phyloP scores from a whole-genome alignment of 2,797 vertebrate genomes.

The Pantherophis alleghaniensis region DNA sequence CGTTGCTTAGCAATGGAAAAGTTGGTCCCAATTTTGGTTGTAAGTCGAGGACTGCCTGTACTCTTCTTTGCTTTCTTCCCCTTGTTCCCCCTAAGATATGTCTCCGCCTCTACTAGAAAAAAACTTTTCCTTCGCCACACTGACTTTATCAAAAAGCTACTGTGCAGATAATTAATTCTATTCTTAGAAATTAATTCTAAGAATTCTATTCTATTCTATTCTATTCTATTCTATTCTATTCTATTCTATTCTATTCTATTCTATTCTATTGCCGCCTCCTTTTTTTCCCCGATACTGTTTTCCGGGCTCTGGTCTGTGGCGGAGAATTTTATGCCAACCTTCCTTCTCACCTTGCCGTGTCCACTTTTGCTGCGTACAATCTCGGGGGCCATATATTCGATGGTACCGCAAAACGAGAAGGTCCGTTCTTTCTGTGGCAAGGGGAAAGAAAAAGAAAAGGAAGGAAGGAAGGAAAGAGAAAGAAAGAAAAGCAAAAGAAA shows the following conservation, averaged over 20 bases:
- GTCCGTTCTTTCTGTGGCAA: conserved; percentile 83
- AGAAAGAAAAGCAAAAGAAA: too few species aligned
- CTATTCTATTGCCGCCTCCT: too few species aligned
- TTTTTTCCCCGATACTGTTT: background rate
- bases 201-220: too few species aligned
- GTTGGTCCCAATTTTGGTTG: background rate
- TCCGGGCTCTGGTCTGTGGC: background rate
- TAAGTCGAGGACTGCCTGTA: background rate
- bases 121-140: background rate
- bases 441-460: background rate
- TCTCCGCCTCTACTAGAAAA: background rate
- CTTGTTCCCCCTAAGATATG: background rate
- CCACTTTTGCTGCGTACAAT: conserved; percentile 89
- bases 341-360: conserved; percentile 84
- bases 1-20: background rate
- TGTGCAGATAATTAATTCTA: background rate
- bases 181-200: too few species aligned
- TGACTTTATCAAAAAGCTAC: background rate
- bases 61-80: background rate
- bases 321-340: background rate
- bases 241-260: too few species aligned
- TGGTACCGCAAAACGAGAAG: conserved; percentile 93
- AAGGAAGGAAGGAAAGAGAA: rapidly evolving
- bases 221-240: too few species aligned
- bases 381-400: conserved; percentile 97